Conservation (phyloP, 2,888 invertebrate genomes). For the Drosophila yooni region DNA sequence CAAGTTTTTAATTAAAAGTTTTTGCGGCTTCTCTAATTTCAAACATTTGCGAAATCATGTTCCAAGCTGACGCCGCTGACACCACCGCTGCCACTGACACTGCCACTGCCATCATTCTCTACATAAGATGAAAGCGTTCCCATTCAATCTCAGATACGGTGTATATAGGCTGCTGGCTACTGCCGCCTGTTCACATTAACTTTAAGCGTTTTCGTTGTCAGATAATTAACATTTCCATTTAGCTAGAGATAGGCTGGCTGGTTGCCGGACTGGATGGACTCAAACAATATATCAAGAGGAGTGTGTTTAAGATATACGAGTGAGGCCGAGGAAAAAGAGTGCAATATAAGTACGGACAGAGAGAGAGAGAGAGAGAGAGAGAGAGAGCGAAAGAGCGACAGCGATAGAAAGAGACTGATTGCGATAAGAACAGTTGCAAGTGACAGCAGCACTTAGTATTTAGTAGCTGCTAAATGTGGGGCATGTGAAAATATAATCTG, state of each 20-base stretch:
- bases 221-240: conserved; percentile 79
- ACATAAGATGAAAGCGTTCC: conserved; percentile 4
- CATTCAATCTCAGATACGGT: conserved; percentile 30
- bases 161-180: neutral
- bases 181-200: conserved; percentile 40
- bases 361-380: neutral
- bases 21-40: conserved; percentile 68
- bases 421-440: conserved; percentile 53
- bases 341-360: neutral
- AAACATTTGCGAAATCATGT: conserved; percentile 70
- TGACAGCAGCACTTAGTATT: conserved; percentile 39
- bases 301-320: conserved; percentile 30
- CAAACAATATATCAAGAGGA: conserved; percentile 49
- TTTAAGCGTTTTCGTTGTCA: conserved; percentile 68
- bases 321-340: neutral
- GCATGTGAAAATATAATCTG: neutral
- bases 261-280: conserved; percentile 7
- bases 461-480: neutral
- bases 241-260: conserved; percentile 23
- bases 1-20: conserved; percentile 79
- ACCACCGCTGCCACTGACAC: neutral
- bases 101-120: neutral
- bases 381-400: neutral
- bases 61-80: conserved; percentile 44
- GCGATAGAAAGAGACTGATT: conserved; percentile 20